phyloP scores from a whole-genome alignment of 2,888 invertebrate genomes.

The Drosophila affinis region DNA sequence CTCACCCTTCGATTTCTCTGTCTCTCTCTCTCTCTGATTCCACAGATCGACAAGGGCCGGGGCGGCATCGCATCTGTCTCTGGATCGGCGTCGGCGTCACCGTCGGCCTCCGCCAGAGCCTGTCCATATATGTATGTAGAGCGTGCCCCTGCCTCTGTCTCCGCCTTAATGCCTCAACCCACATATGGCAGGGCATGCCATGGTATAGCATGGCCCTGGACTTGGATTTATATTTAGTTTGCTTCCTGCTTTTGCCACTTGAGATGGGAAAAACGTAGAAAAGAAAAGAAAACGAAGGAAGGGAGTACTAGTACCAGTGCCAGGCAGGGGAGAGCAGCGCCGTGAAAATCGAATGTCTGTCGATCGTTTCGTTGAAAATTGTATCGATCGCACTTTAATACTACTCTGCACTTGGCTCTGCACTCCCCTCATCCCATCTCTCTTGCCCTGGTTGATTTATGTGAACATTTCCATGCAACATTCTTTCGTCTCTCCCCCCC shows the following conservation, averaged over 20 bases:
- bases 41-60: slow-evolving; percentile 1
- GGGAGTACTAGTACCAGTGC: background rate
- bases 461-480: slow-evolving; percentile 3
- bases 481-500: background rate
- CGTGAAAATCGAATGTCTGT: slow-evolving; percentile 19
- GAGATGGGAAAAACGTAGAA: slow-evolving; percentile 28
- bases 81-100: background rate
- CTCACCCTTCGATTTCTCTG: slow-evolving; percentile 3
- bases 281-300: slow-evolving; percentile 28
- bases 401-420: slow-evolving; percentile 20
- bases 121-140: background rate
- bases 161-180: slow-evolving; percentile 29
- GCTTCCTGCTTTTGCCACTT: slow-evolving; percentile 76
- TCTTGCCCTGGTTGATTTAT: slow-evolving; percentile 20
- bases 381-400: slow-evolving; percentile 66
- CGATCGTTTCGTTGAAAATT: slow-evolving; percentile 34
- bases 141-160: background rate
- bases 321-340: background rate
- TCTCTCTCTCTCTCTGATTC: slow-evolving; percentile 15
- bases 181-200: slow-evolving; percentile 64
- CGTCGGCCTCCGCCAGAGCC: background rate
- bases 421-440: slow-evolving; percentile 17
- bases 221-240: slow-evolving; percentile 74
- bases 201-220: slow-evolving; percentile 40
- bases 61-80: background rate